Evolutionary conservation across 2,888 invertebrate genomes (phyloP), one percentile per base, ranked within the genome.

Genomic region (Lepidochitona cinerea): DNA sequence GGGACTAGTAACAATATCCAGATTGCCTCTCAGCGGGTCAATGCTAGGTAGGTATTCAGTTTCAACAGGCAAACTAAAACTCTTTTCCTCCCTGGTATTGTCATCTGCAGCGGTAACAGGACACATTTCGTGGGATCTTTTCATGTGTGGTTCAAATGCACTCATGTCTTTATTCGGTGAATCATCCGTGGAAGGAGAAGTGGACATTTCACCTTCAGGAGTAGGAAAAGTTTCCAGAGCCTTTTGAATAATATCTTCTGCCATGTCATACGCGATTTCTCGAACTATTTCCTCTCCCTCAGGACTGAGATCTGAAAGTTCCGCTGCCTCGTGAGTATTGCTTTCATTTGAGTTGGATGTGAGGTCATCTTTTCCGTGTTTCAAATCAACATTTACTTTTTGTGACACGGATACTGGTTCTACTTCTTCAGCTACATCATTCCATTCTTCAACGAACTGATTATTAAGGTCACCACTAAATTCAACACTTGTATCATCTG

Each of bases 1-100:
- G 74, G 79, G 75, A 3, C 81, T 77, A 0, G 73, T 74, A 18
- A 81, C 79, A 32, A 86, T 80, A 69, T 84, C 83, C 70, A 84
- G 73, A 70, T 79, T 84, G 0, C 86, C 86, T 53, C 82, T 83
- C 26, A 87, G 74, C 0, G 86, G 86, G 65, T 88, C 88, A 80
- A 86, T 83, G 36, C 74, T 80, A 0, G 84, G 81, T 41, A 88
- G 77, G 37, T 88, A 88, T 41, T 87, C 87, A 0, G 88, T 88
- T 77, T 88, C 88, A 12, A 87, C 70, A 32, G 83, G 76, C 35
- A 72, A 76, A 2, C 33, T 32, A 49, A 49, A 49, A n/a, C n/a
- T n/a, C n/a, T n/a, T n/a, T 23, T 49, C 49, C 49, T 49, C n/a
- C 14, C 9, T 29, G 14, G 59, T 2, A 14, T 59, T 29, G 1